phyloP scores from a whole-genome alignment of 2,113 vertebrate species.

The Ciconia boyciana region DNA sequence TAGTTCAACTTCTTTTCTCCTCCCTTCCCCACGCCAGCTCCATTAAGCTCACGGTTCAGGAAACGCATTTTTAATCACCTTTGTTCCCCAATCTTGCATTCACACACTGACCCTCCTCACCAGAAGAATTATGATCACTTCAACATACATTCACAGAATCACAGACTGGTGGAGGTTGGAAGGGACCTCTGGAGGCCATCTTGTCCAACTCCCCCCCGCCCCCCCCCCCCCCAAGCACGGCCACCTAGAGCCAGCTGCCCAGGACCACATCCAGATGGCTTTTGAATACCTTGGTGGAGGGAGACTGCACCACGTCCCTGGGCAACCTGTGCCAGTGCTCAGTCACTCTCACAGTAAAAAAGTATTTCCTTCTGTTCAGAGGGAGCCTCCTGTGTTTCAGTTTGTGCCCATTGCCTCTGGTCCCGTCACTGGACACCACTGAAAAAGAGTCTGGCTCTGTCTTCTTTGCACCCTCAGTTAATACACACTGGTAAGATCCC shows the following conservation, averaged over 20 bases:
- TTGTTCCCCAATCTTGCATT: not conserved
- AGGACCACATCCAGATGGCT: not conserved
- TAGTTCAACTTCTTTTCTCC: not conserved
- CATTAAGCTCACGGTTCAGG: not conserved
- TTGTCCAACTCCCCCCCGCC: not conserved
- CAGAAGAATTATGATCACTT: not conserved
- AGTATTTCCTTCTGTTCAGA: not conserved
- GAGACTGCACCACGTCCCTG: not conserved
- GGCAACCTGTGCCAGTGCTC: not conserved
- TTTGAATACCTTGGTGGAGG: not conserved
- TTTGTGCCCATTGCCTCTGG: accelerated
- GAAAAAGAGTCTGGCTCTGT: not conserved
- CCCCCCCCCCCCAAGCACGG: not conserved
- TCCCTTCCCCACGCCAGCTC: not conserved
- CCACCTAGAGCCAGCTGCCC: not conserved
- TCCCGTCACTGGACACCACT: not conserved
- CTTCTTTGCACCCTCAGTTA: not conserved
- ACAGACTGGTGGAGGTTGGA: not conserved
- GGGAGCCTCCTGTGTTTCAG: not conserved
- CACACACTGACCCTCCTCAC: not conserved
- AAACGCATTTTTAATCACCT: not conserved
- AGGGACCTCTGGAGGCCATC: not conserved
- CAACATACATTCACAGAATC: not conserved
- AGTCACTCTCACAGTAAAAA: not conserved
- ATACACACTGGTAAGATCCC: not conserved